phyloP scores from a whole-genome alignment of 2,113 vertebrate genomes.

The Eupsittula cactorum region DNA sequence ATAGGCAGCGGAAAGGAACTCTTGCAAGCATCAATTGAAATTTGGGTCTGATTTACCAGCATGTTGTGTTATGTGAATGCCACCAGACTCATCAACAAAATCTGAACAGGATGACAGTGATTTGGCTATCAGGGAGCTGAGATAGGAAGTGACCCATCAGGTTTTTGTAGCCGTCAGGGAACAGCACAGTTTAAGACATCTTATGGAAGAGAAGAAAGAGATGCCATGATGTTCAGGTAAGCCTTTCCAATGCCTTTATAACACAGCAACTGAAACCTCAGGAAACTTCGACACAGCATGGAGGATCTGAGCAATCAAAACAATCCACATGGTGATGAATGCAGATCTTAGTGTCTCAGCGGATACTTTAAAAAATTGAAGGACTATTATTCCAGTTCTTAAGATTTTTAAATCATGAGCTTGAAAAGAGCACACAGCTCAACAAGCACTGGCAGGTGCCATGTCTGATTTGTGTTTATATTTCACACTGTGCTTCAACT shows the following conservation, averaged over 20 bases:
- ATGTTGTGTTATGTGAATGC: neutral
- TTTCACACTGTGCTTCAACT: slow-evolving; percentile 45
- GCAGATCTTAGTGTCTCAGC: neutral
- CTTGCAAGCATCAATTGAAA: neutral
- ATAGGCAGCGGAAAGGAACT: neutral
- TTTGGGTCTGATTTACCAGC: neutral
- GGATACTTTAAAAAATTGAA: neutral
- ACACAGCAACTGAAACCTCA: neutral
- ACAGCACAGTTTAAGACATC: neutral
- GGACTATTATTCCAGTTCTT: neutral
- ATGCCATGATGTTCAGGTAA: neutral
- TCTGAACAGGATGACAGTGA: neutral
- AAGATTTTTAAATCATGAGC: neutral
- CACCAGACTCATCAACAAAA: neutral
- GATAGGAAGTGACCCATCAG: neutral
- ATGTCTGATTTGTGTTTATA: slow-evolving; percentile 41
- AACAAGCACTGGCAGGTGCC: neutral
- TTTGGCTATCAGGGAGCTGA: neutral
- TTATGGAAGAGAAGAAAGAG: neutral
- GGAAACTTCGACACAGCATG: neutral
- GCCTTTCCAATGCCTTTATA: neutral
- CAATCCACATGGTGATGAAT: neutral
- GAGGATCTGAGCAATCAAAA: neutral
- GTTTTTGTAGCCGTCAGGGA: neutral
- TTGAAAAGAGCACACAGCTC: neutral